Percentiles rank a stretch among this genome's conserved stretches.
Evolutionary conservation across 2,113 vertebrate genomes (phyloP).

Genomic region (Pardalotus punctatus): DNA sequence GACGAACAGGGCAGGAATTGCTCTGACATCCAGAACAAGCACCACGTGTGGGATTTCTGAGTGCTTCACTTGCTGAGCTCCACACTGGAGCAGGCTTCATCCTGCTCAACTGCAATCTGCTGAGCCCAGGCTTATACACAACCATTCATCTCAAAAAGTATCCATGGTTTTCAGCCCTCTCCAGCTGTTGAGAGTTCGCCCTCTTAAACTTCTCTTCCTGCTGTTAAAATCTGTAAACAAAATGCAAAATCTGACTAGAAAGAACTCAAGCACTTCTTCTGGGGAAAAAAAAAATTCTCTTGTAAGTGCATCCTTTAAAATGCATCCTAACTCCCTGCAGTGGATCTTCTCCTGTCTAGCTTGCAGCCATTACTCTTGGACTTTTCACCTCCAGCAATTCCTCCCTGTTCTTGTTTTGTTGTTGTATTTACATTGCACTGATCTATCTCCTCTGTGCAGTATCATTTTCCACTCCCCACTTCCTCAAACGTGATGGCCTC

Average conservation of each 20-base stretch:
- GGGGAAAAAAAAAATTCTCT: background rate
- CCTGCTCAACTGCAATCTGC: background rate
- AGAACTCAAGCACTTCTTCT: accelerated
- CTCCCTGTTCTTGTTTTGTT: background rate
- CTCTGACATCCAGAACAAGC: background rate
- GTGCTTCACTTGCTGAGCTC: background rate
- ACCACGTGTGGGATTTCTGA: background rate
- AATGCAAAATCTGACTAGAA: background rate
- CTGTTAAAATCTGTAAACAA: background rate
- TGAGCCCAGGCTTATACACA: background rate
- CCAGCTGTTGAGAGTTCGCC: background rate
- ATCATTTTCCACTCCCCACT: background rate
- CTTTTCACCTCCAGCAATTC: background rate
- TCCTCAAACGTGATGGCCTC: background rate
- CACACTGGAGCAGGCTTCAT: background rate
- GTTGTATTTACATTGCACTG: background rate
- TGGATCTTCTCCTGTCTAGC: background rate
- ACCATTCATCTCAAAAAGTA: background rate
- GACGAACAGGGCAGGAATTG: background rate
- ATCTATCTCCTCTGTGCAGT: background rate
- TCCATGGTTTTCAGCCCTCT: background rate
- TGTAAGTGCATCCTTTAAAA: background rate
- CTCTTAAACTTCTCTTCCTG: background rate
- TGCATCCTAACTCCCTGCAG: background rate
- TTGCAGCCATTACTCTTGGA: background rate